Evolutionary conservation across 2,113 vertebrate species (phyloP), one percentile per base, ranked within the genome.

Genomic region (Glaucidium brasilianum): DNA sequence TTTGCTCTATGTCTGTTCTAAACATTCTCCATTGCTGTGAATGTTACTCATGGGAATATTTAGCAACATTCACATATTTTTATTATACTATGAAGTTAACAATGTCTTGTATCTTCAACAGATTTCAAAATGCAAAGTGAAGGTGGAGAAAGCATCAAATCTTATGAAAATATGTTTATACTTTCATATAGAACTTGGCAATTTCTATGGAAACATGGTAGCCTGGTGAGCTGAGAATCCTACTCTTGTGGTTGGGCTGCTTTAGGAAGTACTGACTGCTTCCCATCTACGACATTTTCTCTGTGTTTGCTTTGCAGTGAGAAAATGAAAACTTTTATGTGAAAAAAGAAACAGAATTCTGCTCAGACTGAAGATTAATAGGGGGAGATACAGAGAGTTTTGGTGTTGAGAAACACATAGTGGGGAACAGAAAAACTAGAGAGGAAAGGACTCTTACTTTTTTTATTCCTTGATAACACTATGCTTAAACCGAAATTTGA

Each of bases 1-100:
- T 62, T 76, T 68, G 26, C 43, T 77, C 5, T 3, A 17, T 7
- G 15, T 10, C 68, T 77, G 34, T 85, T 43, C 41, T 19, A 15
- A 75, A 35, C 11, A 1, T 55, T 80, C 80, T 55, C 93, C 89
- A 81, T 64, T 83, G 85, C 2, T 39, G 10, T 2, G 49, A 64
- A 71, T 53, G 79, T 64, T 87, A 83, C 88, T 74, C 52, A 23
- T 6, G 27, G 74, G 83, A 89, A 94, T 88, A 94, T 69, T 79
- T 63, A 90, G 84, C 83, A 41, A 7, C 23, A 9, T 49, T 82
- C 43, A 78, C 49, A 45, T 25, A 20, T 18, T 91, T 62, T 62
- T 88, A 63, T 85, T 41, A 89, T 13, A 21, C 71, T n/a, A 10
- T 41, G 45, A 82, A 91, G 89, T 82, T 6, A 62, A 35, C 23